phyloP scores from a whole-genome alignment of 2,888 invertebrate genomes.

The Trisateles emortualis region DNA sequence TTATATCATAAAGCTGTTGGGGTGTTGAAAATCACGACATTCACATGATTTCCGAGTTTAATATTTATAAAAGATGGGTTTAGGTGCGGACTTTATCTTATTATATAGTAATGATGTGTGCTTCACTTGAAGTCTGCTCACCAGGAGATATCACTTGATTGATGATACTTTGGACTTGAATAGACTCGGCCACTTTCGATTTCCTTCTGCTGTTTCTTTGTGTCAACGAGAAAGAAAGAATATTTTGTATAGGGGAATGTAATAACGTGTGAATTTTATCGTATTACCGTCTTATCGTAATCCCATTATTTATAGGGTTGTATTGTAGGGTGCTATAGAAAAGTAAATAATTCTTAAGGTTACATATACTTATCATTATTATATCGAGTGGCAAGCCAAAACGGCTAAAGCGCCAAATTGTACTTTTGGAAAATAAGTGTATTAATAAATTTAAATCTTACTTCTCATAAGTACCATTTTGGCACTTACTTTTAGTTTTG shows the following conservation, averaged over 20 bases:
- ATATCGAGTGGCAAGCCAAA: too few species aligned
- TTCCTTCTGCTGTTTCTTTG: conserved; percentile 15
- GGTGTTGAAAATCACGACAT: conserved; percentile 16
- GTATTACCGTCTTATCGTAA: neutral
- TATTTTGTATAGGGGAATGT: neutral
- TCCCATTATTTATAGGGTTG: too few species aligned
- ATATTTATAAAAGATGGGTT: conserved; percentile 25
- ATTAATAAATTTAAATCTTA: too few species aligned
- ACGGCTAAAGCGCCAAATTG: too few species aligned
- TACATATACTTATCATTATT: too few species aligned
- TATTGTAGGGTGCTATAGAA: too few species aligned
- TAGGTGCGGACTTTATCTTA: conserved; percentile 30
- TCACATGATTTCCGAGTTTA: conserved; percentile 33
- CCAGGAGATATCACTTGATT: conserved; percentile 40
- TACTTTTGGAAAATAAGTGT: too few species aligned
- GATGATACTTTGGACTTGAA: conserved; percentile 32
- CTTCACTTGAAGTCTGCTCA: conserved; percentile 26
- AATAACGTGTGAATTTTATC: neutral
- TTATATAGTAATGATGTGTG: conserved; percentile 41
- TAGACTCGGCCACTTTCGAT: conserved; percentile 12
- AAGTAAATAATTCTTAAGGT: too few species aligned
- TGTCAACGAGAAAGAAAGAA: neutral
- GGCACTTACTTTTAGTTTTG: too few species aligned
- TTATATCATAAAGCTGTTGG: neutral
- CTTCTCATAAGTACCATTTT: too few species aligned